Base-by-base conservation (phyloP, 64 coral and sea anemone species). In the Montipora cactus region DNA sequence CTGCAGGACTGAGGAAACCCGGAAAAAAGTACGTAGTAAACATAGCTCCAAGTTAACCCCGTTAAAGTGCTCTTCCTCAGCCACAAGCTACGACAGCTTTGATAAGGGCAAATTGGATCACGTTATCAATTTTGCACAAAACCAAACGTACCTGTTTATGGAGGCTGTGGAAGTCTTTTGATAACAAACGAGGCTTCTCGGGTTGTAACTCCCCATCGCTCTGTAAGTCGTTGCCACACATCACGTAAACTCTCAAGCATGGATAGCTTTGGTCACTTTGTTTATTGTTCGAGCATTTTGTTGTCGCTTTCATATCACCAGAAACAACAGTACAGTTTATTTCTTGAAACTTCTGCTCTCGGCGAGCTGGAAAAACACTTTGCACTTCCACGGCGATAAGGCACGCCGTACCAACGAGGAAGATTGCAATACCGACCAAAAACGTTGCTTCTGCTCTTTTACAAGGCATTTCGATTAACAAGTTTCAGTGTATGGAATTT, bases 311-410 rank as follows among this genome's bases (percentile, higher is more conserved):
- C 82, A 72, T 86, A 49, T 86, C 22, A 1, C 64, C 62, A 49
- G 46, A 70, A 13, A 8, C 46, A 19, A 86, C 50, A 21, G 82
- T 86, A 13, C 82, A 86, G 66, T 86, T 86, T 86, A 86, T 86
- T 51, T 46, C 46, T 71, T 86, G 48, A 48, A 86, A 86, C 8
- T 3, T 51, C 20, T 86, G 82, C 37, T 86, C 82, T 44, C 71
- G 62, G 44, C 82, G 82, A 3, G 82, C 82, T 18, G 82, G 82
- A 6, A 22, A 86, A 12, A 86, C 47, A 5, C 49, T 86, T 2
- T n/a, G 45, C 7, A 72, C 66, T 5, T 67, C 67, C 11, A 86
- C 47, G 8, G 66, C 62, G 4, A 86, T 67, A 5, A 86, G 82
- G 18, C 44, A 86, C 11, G 18, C 44, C 0, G 82, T 20, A 21